phyloP scores from a whole-genome alignment of 2,888 invertebrate species.

The Athalia rosae region DNA sequence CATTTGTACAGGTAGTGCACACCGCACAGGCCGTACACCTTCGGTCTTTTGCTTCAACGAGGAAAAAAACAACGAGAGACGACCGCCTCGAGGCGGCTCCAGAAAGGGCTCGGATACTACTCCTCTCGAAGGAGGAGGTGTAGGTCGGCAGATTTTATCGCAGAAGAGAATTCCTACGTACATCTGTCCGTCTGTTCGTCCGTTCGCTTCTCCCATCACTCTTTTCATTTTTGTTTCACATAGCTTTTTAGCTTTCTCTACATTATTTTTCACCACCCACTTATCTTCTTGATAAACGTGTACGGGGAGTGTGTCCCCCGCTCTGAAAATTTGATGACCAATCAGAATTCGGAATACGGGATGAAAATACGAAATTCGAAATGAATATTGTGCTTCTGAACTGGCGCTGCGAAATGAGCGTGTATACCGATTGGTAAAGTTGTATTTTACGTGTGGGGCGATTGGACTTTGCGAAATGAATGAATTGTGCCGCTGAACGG shows the following conservation, averaged over 20 bases:
- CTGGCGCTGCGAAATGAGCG: too few species aligned
- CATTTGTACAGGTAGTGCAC: too few species aligned
- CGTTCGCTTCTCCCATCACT: slow-evolving; percentile 30
- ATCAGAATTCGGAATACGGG: too few species aligned
- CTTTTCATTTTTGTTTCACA: not conserved
- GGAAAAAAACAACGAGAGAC: slow-evolving; percentile 32
- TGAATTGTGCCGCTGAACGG: too few species aligned
- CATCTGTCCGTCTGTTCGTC: slow-evolving; percentile 37
- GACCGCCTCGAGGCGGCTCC: slow-evolving; percentile 31
- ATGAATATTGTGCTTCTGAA: too few species aligned
- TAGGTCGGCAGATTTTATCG: slow-evolving; percentile 69
- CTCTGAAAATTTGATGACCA: too few species aligned
- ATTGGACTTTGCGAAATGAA: too few species aligned
- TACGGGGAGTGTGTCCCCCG: too few species aligned
- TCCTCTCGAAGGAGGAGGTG: slow-evolving; percentile 58
- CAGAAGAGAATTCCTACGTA: slow-evolving; percentile 64
- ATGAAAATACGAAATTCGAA: too few species aligned
- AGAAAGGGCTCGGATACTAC: slow-evolving; percentile 41
- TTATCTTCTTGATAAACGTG: not conserved
- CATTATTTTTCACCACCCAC: not conserved
- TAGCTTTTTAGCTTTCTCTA: not conserved
- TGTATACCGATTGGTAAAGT: too few species aligned
- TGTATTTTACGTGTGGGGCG: too few species aligned
- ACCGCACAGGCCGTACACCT: not conserved
- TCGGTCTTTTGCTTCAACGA: slow-evolving; percentile 18